Base-by-base conservation (phyloP, 1,140 invertebrate genomes). In the Pseudachorutes palmiensis region DNA sequence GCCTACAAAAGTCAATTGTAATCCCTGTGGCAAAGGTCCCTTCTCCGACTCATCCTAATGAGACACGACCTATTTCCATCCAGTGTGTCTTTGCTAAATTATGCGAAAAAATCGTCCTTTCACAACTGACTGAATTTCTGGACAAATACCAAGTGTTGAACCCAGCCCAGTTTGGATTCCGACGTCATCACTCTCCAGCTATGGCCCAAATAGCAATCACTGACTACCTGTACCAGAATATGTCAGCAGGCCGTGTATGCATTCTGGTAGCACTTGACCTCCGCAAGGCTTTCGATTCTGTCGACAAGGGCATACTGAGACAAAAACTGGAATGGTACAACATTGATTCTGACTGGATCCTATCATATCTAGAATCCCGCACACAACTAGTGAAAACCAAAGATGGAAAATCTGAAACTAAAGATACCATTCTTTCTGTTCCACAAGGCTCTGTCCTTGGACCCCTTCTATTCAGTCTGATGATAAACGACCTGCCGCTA, bases 241-340 rank as follows among this genome's bases (percentile, higher is more conserved):
- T 76, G 28, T 78, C 77, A 62, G 71, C 72, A 68, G 75, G 76
- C 1, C 64, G 75, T 45, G 65, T 72, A 12, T 75, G 75, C 5
- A 67, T 67, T 0, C 68, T 75, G 41, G 31, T 78, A 0, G 66
- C 79, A 19, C 72, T 80, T 19, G 79, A 81, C 49, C 69, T 80
- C 1, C 73, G 75, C 59, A 79, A 79, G 71, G 77, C 78, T 0
- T 80, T 79, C 58, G 79, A 81, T 60, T 71, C 66, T 62, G 75
- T 78, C 0, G 79, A 78, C 77, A 67, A 76, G 16, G 62, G 75
- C 12, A 79, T 76, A 0, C 70, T 80, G 0, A 49, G 78, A 2
- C 72, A 71, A 28, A 79, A 77, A 71, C 62, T 80, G 22, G 66
- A 64, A 49, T 24, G 33, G 14, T 64, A 67, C 48, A 26, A 48